Conservation (phyloP, 2,888 invertebrate species). For the Blastobasis lacticolella region DNA sequence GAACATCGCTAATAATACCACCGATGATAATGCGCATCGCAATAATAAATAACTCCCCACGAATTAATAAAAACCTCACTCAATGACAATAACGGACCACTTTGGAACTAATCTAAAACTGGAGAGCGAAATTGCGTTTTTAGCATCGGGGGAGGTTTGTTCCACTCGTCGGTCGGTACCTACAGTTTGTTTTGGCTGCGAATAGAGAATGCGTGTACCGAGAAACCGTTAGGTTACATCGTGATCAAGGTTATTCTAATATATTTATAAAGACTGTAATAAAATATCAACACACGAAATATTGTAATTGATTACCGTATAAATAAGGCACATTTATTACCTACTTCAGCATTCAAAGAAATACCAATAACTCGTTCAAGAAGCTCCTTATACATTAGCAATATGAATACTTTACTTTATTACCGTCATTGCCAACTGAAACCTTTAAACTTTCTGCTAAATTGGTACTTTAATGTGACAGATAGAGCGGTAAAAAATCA, state of each 20-base stretch:
- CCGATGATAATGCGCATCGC: conserved; percentile 54
- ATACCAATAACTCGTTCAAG: too few species aligned
- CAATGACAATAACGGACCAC: conserved; percentile 62
- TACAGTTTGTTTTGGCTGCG: too few species aligned
- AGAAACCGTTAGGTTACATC: too few species aligned
- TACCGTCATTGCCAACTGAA: conserved; percentile 6
- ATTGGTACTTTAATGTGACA: conserved; percentile 18
- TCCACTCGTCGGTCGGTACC: conserved; percentile 2
- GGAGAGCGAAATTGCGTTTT: conserved; percentile 51
- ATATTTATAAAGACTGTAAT: too few species aligned
- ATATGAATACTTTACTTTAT: neutral
- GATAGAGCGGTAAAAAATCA: conserved; percentile 24
- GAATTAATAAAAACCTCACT: conserved; percentile 70
- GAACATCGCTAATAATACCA: conserved; percentile 44
- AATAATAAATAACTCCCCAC: conserved; percentile 52
- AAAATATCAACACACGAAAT: too few species aligned
- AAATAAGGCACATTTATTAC: too few species aligned
- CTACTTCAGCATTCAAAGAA: too few species aligned
- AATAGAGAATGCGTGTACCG: too few species aligned
- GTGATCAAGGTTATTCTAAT: too few species aligned
- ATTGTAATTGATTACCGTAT: too few species aligned
- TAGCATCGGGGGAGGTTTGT: conserved; percentile 32
- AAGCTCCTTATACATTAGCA: too few species aligned
- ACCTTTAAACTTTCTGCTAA: conserved; percentile 27
- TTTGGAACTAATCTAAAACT: conserved; percentile 62